Conservation (phyloP, 2,797 vertebrate species). For the Sebastes goodei region DNA sequence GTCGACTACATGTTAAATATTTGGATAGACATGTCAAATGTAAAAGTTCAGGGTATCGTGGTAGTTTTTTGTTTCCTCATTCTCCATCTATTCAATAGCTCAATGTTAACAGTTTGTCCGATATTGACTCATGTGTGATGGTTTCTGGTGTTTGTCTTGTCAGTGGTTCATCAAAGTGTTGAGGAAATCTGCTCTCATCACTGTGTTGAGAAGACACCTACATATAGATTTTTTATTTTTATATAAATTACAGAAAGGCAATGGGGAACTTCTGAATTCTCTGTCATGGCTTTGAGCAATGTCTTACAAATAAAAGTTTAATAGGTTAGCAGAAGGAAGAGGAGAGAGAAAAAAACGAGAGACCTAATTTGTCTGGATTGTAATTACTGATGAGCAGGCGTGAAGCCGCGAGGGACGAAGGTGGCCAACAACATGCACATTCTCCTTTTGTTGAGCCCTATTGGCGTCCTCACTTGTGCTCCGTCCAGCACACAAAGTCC, state of each 20-base stretch:
- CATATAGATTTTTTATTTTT: constrained; percentile 73
- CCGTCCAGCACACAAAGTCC: constrained; percentile 63
- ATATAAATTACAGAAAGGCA: constrained; percentile 76
- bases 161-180: background rate
- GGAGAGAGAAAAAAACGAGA: constrained; percentile 47
- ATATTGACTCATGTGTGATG: background rate
- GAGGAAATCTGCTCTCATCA: constrained; percentile 60
- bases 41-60: background rate
- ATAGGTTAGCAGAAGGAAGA: constrained; percentile 77
- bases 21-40: too few species aligned
- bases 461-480: constrained; percentile 63
- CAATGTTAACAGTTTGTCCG: background rate
- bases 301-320: constrained; percentile 84
- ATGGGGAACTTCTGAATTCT: constrained; percentile 77
- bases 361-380: constrained; percentile 75
- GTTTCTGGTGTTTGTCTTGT: background rate
- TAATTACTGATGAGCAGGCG: constrained; percentile 76
- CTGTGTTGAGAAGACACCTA: constrained; percentile 68
- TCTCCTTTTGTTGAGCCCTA: constrained; percentile 48
- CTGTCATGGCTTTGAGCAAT: constrained; percentile 84
- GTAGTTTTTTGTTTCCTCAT: background rate
- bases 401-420: constrained; percentile 47
- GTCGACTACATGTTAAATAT: background rate
- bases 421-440: constrained; percentile 56
- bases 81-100: background rate